Evolutionary conservation across 2,797 vertebrate genomes (phyloP), one percentile per base, ranked within the genome.

Genomic region (Alexandromys oeconomus): DNA sequence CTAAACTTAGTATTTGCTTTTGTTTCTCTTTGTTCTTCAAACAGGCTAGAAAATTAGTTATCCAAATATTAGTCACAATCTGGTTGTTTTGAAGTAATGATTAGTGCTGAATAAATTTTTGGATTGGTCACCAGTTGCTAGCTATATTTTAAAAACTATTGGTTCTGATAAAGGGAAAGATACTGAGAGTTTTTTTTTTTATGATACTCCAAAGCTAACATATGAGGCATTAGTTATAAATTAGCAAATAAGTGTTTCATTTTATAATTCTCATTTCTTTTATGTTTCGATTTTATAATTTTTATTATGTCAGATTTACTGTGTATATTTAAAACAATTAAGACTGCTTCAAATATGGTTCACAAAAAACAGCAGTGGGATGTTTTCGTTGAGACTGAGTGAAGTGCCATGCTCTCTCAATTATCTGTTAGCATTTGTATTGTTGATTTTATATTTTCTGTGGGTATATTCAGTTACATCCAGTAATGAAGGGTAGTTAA

Each of bases 141-240:
- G 12, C 54, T 37, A 63, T 61, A 59, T 87, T 85, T 67, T 76
- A 8, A 51, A n/a, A 51, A 31, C 25, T 82, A 31, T 96, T 94
- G 61, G 87, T 5, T 37, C 63, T 89, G 13, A 46, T 63, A 80
- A 92, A 48, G 59, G 29, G 61, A 89, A 54, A 31, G 5, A 51
- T 78, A 5, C 67, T 57, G 1, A 85, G 48, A 92, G 3, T 81
- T 92, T 59, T 57, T 54, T n/a, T 51, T 80, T 27, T 95, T n/a
- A 40, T 93, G 34, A 31, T 87, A 29, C 31, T 89, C 63, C 31
- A 88, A 73, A n/a, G 21, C 59, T 71, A 84, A 8, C n/a, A 40
- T 88, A 59, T 43, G n/a, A 74, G 69, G 54, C 34, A 76, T 92
- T 95, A 59, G 76, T 87, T 86, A 19, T 85, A 87, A 86, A 74